Conservation (phyloP, 2,113 vertebrate species). For the Trichomycterus rosablanca region DNA sequence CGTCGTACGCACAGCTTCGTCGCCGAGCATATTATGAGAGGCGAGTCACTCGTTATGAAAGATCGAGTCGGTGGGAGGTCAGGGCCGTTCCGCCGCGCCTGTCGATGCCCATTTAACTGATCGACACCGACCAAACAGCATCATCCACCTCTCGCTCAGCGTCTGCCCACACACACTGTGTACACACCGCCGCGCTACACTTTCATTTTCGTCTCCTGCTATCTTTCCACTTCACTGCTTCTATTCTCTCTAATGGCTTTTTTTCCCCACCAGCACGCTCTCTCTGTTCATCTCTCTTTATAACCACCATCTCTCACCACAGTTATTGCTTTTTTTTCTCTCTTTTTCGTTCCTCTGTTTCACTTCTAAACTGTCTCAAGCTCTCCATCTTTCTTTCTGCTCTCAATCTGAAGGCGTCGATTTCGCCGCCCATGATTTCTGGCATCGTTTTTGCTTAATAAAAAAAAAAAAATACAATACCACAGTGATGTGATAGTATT, state of each 20-base stretch:
- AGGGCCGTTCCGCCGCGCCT: constrained; percentile 1
- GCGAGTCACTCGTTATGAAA: constrained; percentile 8
- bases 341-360: not conserved
- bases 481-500: too few relatives aligned
- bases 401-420: not conserved
- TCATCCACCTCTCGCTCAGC: constrained; percentile 2
- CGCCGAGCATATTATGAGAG: too few relatives aligned
- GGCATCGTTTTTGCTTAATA: too few relatives aligned
- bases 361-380: not conserved
- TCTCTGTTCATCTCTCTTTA: not conserved
- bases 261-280: not conserved
- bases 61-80: constrained; percentile 8
- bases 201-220: not conserved
- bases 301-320: not conserved
- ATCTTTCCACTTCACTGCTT: not conserved
- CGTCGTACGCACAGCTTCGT: too few relatives aligned
- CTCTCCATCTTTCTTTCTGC: not conserved
- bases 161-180: not conserved
- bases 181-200: constrained; percentile 4
- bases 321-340: not conserved
- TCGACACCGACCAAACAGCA: constrained; percentile 20
- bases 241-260: not conserved
- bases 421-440: too few relatives aligned
- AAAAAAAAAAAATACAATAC: too few relatives aligned
- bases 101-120: constrained; percentile 33